A percentile compares a stretch with the other conserved stretches of the same genome.
phyloP scores from a whole-genome alignment of 2,888 invertebrate species.

The Chironomus tentans region DNA sequence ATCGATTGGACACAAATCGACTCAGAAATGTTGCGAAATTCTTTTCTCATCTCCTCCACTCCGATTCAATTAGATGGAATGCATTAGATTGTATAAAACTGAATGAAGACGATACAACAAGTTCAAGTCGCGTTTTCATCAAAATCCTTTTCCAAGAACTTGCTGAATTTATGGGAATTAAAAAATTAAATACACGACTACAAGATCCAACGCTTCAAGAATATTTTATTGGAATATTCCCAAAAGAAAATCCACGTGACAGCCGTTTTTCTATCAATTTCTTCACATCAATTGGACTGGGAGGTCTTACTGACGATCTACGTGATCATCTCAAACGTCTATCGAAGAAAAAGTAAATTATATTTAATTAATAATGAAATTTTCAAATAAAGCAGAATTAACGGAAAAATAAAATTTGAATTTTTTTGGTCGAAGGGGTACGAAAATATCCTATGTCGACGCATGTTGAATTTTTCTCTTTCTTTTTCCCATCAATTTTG shows the following conservation, averaged over 20 bases:
- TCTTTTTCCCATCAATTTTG: slow-evolving; percentile 16
- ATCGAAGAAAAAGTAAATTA: slow-evolving; percentile 48
- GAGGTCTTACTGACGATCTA: slow-evolving; percentile 89
- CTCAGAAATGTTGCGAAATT: slow-evolving; percentile 94
- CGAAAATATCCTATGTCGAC: too few relatives aligned
- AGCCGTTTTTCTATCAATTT: slow-evolving; percentile 97
- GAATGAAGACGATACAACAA: slow-evolving; percentile 96
- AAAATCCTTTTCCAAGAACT: slow-evolving; percentile 96
- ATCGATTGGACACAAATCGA: slow-evolving; percentile 91
- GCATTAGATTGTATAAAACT: slow-evolving; percentile 80
- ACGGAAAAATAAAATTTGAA: too few relatives aligned
- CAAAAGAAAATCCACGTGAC: slow-evolving; percentile 90
- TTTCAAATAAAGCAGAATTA: too few relatives aligned
- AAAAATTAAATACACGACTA: slow-evolving; percentile 80
- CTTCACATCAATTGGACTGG: slow-evolving; percentile 93
- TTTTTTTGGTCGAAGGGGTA: too few relatives aligned
- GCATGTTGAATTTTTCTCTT: background rate
- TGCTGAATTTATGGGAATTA: slow-evolving; percentile 91
- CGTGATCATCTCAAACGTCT: slow-evolving; percentile 77
- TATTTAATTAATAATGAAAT: background rate
- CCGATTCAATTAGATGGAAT: slow-evolving; percentile 96
- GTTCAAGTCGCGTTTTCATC: slow-evolving; percentile 93
- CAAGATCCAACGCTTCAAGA: slow-evolving; percentile 79
- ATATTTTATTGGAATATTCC: slow-evolving; percentile 87
- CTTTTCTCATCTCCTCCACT: slow-evolving; percentile 90